These are phyloP conservation scores for Phrixothrix hirtus DNA, from an alignment of 2,888 invertebrate species.

Conservation along the genomic window DNA sequence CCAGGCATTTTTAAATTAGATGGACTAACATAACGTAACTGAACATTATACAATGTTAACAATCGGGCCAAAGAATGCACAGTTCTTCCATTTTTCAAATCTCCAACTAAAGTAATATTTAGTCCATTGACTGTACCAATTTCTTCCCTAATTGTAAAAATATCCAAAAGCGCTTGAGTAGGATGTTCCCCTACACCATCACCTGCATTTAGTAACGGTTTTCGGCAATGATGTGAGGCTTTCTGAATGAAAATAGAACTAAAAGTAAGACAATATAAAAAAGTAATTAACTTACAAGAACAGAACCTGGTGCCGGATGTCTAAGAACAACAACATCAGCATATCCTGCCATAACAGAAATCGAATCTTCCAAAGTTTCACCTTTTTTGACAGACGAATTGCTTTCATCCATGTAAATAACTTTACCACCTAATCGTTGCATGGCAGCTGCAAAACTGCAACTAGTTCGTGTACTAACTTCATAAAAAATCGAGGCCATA, in stretches of 20 bases:
- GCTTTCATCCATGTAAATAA: conserved; percentile 86
- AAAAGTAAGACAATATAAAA: neutral
- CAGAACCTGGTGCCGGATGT: conserved; percentile 92
- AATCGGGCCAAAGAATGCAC: conserved; percentile 96
- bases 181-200: conserved; percentile 98
- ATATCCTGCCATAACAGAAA: conserved; percentile 88
- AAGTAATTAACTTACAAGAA: conserved; percentile 67
- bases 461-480: conserved; percentile 94
- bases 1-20: conserved; percentile 88
- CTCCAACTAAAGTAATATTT: conserved; percentile 97
- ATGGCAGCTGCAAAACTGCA: conserved; percentile 97
- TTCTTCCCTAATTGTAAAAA: conserved; percentile 98
- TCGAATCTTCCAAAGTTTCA: conserved; percentile 89
- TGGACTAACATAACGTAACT: conserved; percentile 90
- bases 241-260: conserved; percentile 62
- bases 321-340: conserved; percentile 92
- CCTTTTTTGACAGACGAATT: conserved; percentile 96
- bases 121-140: conserved; percentile 98
- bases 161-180: conserved; percentile 94
- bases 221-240: conserved; percentile 80
- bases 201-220: conserved; percentile 96
- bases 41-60: conserved; percentile 91
- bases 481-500: conserved; percentile 96
- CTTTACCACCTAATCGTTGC: conserved; percentile 92
- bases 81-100: conserved; percentile 95